Evolutionary conservation across 1,140 invertebrate genomes (phyloP), one percentile per base, ranked within the genome.

Genomic region (Acyrthosiphon pisum): DNA sequence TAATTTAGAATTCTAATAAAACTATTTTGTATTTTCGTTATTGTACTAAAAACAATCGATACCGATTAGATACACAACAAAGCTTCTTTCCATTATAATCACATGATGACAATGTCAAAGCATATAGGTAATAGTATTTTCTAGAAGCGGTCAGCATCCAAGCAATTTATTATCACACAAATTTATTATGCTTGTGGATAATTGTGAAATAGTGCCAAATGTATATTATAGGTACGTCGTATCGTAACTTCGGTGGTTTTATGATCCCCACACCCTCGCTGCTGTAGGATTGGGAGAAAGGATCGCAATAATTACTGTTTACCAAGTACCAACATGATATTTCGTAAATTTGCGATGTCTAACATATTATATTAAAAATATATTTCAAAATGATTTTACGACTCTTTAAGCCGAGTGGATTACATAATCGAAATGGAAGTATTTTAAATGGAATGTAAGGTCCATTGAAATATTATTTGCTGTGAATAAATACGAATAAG

Each of bases 321-420:
- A 84, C 37, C n/a, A 44, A 30, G 30, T 44, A 84, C 37, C 48
- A 22, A 30, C 30, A 48, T 44, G 11, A 86, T 37, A 87, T 87
- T 87, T 87, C 41, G 44, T 46, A 87, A 46, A 46, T 48, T 46
- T 30, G 6, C 4, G 8, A 46, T 46, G 30, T 87, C 11, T 46
- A 46, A 87, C 48, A 87, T n/a, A n/a, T 18, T n/a, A n/a, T 18
- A 87, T n/a, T 30, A 87, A 48, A 48, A 87, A 87, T 87, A 46
- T 48, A 46, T 87, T 87, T 87, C 44, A n/a, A 87, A 46, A 87
- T 87, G 0, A 20, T 87, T 87, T 87, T 87, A 86, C 41, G 41
- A 87, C 44, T 48, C 26, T 87, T 30, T 46, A 44, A 87, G 6
- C 26, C 44, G 26, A 46, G 41, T 46, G 1, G 41, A 46, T 87